These are phyloP conservation scores for Casuarius casuarius DNA, from an alignment of 2,113 vertebrate genomes.

Conservation along the genomic window DNA sequence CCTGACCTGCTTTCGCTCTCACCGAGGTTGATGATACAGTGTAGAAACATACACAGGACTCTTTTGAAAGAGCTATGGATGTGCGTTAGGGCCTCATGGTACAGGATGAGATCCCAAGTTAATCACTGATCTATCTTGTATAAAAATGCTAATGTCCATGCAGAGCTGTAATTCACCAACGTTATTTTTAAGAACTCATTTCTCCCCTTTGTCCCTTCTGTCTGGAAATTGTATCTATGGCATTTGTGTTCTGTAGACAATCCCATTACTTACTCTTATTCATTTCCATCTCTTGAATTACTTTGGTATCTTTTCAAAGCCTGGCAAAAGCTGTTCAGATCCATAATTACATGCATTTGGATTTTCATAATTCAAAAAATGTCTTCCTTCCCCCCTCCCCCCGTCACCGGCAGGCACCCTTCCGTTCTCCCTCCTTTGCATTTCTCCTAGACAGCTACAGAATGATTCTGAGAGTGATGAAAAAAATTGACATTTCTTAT, in stretches of 20 bases:
- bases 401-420: neutral
- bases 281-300: neutral
- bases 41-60: too few species aligned
- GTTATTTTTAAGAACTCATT: neutral
- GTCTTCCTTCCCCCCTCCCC: too few species aligned
- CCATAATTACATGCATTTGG: neutral
- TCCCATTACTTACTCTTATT: neutral
- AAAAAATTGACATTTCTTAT: neutral
- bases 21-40: neutral
- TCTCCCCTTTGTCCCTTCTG: neutral
- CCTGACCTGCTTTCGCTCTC: neutral
- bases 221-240: neutral
- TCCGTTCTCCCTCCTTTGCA: neutral
- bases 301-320: neutral
- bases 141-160: neutral
- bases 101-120: neutral
- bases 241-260: neutral
- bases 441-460: neutral
- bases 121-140: neutral
- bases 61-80: neutral
- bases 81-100: neutral
- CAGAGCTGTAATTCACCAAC: neutral
- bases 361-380: neutral
- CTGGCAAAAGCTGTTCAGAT: neutral
- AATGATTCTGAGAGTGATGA: neutral